Base-by-base conservation (phyloP, 2,888 invertebrate genomes). In the Allygus modestus region DNA sequence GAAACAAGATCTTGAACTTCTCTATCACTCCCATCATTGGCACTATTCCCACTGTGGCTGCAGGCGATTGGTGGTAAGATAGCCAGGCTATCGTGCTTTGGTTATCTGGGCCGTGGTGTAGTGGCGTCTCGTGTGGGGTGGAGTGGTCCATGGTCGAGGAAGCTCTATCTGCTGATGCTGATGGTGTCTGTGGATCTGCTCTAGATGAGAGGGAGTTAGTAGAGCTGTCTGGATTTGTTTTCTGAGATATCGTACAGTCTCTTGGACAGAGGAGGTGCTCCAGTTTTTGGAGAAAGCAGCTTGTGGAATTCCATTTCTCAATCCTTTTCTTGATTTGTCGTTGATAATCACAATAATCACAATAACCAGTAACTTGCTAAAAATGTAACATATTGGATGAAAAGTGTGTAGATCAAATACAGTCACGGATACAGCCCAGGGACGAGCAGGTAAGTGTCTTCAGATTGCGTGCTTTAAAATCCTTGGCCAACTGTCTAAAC, bases 31-130 rank as follows among this genome's bases (percentile, higher is more conserved):
- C 65, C 31, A 28, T 23, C 9, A 54, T 12, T 5, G 65, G 28
- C 65, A 15, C 28, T 65, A 28, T 31, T 31, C 65, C 65, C 28
- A 65, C 65, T 65, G 65, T 15, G 28, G 31, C 65, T 15, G 65
- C 12, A 4, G 65, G 65, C 28, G 65, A 54, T 1, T 23, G 54
- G 54, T 7, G 9, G 2, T 54, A 15, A 54, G 54, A 23, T 2
- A 23, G 11, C 4, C 11, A 7, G 54, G 54, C 5, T 20, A 0
- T 23, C 20, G 20, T 54, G 11, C 1, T 20, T 2, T 54, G 54
- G 7, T 7, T 17, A 17, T 2, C 23, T 54, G 23, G 54, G 54
- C 5, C 20, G 20, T 7, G 54, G 54, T 54, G 54, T 1, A 23
- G 23, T 23, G 54, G 54, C 2, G 4, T 20, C 54, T 54, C 23